A percentile compares a stretch with the other conserved stretches of the same genome.
Evolutionary conservation across 2,113 vertebrate genomes (phyloP).

Genomic region (Lates calcarifer): DNA sequence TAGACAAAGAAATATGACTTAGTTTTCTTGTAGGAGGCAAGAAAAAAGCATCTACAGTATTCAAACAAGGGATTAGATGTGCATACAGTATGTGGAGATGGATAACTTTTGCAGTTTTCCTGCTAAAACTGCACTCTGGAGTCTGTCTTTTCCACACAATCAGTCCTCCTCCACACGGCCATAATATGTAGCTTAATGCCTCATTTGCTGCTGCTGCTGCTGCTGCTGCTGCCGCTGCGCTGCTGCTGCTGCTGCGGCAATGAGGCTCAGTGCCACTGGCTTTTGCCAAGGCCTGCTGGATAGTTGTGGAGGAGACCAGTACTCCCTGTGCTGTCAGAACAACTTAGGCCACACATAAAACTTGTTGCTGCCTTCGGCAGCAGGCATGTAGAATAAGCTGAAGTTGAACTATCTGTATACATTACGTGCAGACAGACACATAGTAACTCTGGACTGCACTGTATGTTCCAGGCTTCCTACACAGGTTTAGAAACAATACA

Average conservation of each 20-base stretch:
- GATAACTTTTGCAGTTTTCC: background rate
- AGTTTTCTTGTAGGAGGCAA: background rate
- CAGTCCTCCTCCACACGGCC: conserved; percentile 10
- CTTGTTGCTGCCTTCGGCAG: background rate
- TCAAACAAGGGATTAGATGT: background rate
- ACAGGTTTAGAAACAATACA: background rate
- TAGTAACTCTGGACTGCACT: background rate
- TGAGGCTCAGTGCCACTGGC: background rate
- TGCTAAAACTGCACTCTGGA: conserved; percentile 2
- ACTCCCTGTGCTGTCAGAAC: conserved; percentile 47
- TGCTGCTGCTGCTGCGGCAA: background rate
- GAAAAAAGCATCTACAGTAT: background rate
- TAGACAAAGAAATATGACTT: background rate
- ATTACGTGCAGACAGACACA: background rate
- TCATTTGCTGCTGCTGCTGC: conserved; percentile 25
- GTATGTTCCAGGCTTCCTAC: background rate
- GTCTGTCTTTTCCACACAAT: background rate
- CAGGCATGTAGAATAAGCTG: background rate
- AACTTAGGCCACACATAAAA: conserved; percentile 16
- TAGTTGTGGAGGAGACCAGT: conserved; percentile 7
- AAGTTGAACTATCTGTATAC: background rate
- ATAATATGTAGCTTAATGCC: conserved; percentile 24
- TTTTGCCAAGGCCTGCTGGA: conserved; percentile 17
- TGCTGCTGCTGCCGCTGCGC: background rate
- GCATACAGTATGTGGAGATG: background rate